These are phyloP conservation scores for Cyanoramphus novaezelandiae DNA, from an alignment of 2,113 vertebrate species.

Conservation along the genomic window DNA sequence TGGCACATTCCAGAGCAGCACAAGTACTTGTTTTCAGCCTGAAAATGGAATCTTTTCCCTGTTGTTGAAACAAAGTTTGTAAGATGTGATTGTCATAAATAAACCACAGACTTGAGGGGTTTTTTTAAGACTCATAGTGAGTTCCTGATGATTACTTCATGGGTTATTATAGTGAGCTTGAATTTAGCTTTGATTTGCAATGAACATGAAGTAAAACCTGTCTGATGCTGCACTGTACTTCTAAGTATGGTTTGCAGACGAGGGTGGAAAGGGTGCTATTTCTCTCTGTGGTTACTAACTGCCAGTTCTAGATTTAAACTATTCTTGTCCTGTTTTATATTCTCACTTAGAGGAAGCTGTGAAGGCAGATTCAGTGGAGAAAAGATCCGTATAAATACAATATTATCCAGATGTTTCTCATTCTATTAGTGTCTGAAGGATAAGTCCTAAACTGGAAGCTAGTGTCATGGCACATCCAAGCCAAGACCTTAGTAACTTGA, in stretches of 20 bases:
- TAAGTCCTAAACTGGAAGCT: not conserved
- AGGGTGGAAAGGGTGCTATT: not conserved
- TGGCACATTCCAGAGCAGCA: conserved; percentile 42
- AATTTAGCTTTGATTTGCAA: not conserved
- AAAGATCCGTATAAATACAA: conserved; percentile 17
- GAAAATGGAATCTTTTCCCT: conserved; percentile 28
- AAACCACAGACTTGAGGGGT: not conserved
- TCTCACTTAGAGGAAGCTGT: not conserved
- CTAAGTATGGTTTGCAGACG: not conserved
- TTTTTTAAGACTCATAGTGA: not conserved
- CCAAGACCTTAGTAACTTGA: conserved; percentile 22
- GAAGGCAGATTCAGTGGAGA: not conserved
- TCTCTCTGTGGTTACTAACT: not conserved
- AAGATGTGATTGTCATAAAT: conserved; percentile 36
- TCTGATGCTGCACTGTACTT: not conserved
- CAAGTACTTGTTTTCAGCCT: conserved; percentile 59
- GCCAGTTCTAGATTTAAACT: not conserved
- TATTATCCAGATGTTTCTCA: conserved; percentile 40
- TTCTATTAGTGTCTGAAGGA: not conserved
- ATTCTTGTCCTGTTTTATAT: not conserved
- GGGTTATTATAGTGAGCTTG: not conserved
- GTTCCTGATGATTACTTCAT: not conserved
- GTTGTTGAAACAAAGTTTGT: conserved; percentile 28
- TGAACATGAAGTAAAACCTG: not conserved
- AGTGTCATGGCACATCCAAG: not conserved